Evolutionary conservation across 2,113 vertebrate species (phyloP).

Genomic region (Cardinalis cardinalis): DNA sequence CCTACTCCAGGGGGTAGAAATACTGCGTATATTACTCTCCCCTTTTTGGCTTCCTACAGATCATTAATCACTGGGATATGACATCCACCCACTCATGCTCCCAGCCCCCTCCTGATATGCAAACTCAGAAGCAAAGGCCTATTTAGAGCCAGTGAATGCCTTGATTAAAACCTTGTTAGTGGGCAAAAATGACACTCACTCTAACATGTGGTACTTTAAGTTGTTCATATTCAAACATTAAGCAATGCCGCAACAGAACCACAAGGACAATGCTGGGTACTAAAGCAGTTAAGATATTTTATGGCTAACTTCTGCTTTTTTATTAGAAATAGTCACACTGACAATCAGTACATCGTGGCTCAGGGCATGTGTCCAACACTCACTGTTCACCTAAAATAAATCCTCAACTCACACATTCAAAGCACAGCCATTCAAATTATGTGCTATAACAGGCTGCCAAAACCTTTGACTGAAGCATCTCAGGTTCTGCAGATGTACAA

Average conservation of each 20-base stretch:
- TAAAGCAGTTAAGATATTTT: background rate
- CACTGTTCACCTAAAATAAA: background rate
- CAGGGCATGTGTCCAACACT: background rate
- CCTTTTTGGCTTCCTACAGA: conserved; percentile 70
- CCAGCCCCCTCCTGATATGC: conserved; percentile 77
- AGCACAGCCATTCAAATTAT: background rate
- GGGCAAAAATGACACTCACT: conserved; percentile 34
- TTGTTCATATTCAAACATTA: background rate
- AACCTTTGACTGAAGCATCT: background rate
- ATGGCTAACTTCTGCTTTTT: background rate
- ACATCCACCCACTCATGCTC: conserved; percentile 76
- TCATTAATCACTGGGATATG: conserved; percentile 86
- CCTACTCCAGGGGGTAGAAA: conserved; percentile 79
- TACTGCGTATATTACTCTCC: conserved; percentile 76
- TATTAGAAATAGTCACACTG: background rate
- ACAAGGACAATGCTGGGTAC: background rate
- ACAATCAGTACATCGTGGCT: background rate
- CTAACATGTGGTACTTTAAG: conserved; percentile 4
- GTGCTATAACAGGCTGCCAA: background rate
- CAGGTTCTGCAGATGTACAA: background rate
- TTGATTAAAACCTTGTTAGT: conserved; percentile 66
- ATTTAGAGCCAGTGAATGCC: conserved; percentile 59
- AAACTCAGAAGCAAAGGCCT: conserved; percentile 69
- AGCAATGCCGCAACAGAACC: background rate
- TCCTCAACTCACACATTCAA: background rate